Evolutionary conservation across 1,140 invertebrate species (phyloP).

Genomic region (Trigoniulus corallinus): DNA sequence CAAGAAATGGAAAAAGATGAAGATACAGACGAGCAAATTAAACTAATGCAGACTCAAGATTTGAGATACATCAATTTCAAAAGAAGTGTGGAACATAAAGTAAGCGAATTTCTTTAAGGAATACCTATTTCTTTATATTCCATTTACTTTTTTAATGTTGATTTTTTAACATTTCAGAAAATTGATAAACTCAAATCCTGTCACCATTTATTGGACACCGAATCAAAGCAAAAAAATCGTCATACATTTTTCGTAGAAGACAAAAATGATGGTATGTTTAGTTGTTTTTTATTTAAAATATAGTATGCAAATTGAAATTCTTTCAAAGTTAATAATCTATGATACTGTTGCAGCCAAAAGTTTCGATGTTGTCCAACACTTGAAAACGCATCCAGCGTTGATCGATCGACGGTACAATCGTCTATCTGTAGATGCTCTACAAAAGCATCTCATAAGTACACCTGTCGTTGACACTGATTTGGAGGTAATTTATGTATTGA

Average conservation of each 20-base stretch:
- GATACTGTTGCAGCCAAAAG: constrained; percentile 28
- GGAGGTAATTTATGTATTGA: no score
- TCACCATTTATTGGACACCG: constrained; percentile 60
- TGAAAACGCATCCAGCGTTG: constrained; percentile 56
- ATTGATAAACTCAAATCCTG: constrained; percentile 66
- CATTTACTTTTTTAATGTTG: neutral
- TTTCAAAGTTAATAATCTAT: no score
- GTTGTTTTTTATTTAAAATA: no score
- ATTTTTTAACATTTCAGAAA: constrained; percentile 32
- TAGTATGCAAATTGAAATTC: no score
- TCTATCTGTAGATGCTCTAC: constrained; percentile 39
- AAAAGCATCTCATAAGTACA: no score
- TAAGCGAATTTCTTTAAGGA: no score
- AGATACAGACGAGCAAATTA: constrained; percentile 60
- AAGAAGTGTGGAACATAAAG: constrained; percentile 60
- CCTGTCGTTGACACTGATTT: no score
- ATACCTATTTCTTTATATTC: no score
- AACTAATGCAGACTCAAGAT: constrained; percentile 81
- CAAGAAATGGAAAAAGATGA: constrained; percentile 46
- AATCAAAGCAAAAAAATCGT: constrained; percentile 47
- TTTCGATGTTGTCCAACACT: constrained; percentile 50
- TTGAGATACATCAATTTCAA: constrained; percentile 76
- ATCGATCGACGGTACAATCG: constrained; percentile 50
- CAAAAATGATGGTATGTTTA: no score
- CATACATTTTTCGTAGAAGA: constrained; percentile 72